Base-by-base conservation (phyloP, 1,140 invertebrate genomes). In the Ostrea edulis region DNA sequence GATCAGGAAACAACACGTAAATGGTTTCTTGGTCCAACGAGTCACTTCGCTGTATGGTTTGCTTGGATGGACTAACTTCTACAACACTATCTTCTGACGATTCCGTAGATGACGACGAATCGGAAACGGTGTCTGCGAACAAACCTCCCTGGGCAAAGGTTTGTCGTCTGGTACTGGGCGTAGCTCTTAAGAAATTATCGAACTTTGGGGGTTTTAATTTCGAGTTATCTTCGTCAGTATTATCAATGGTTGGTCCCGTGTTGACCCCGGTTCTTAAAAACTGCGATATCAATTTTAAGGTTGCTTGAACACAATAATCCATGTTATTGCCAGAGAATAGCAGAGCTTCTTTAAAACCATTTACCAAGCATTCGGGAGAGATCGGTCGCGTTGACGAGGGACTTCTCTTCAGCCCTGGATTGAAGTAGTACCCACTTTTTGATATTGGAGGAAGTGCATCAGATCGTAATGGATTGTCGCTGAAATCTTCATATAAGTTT, bases 1-100 rank as follows among this genome's bases (percentile, higher is more conserved):
- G 25, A 77, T 77, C 68, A 11, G 68, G 68, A 77, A 77, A 77
- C 68, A 77, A 35, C 7, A 77, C 68, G 25, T 77, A 77, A 12
- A 77, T 77, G 11, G 68, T 77, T 77, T 77, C 68, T 25, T 77
- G 68, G 68, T 77, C 68, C 11, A 77, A 17, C 25, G 68, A 77
- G 22, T 77, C 68, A 12, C 29, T 35, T 35, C 68, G 68, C 12
- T 77, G 22, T 14, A 35, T 29, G 29, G 8, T 12, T 77, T 35
- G 9, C 29, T 29, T 77, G 11, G 68, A 25, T 9, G 68, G 68
- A 77, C 68, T 77, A 35, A 77, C 25, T 25, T 77, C 68, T 14
- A 77, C 68, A 35, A 77, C 68, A 35, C 68, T 77, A 9, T 77
- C 68, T 14, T 77, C 68, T 17, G 68, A 77, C 11, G 68, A 77